Evolutionary conservation across 2,888 invertebrate species (phyloP).

Genomic region (Synanthedon tipuliformis): DNA sequence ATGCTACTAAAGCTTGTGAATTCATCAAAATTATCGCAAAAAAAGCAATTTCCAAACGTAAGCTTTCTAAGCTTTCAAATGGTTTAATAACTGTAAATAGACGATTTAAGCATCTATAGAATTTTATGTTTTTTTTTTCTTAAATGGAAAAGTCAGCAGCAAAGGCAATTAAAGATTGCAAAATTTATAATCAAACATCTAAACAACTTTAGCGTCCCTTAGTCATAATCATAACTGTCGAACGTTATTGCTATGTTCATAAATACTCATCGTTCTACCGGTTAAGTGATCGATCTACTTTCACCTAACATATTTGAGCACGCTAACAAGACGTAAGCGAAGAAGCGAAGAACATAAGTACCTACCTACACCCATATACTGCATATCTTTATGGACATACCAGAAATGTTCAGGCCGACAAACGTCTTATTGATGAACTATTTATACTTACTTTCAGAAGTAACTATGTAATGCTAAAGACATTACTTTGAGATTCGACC

Average conservation of each 20-base stretch:
- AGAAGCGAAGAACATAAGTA: not conserved
- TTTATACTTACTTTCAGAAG: too few relatives aligned
- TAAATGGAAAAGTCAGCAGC: too few relatives aligned
- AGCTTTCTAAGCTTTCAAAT: too few relatives aligned
- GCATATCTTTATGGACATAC: not conserved
- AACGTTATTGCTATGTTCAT: constrained; percentile 7
- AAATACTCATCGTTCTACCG: constrained; percentile 9
- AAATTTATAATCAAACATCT: not conserved
- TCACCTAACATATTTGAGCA: constrained; percentile 1
- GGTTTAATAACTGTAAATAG: too few relatives aligned
- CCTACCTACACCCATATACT: not conserved
- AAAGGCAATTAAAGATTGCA: not conserved
- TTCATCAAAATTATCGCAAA: too few relatives aligned
- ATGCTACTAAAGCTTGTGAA: too few relatives aligned
- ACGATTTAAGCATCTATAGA: too few relatives aligned
- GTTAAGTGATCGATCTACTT: constrained; percentile 5
- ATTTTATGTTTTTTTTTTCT: too few relatives aligned
- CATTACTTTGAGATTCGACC: too few relatives aligned
- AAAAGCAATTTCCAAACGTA: too few relatives aligned
- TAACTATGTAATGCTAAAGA: too few relatives aligned
- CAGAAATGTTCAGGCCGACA: not conserved
- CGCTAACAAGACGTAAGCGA: not conserved
- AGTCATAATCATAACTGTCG: constrained; percentile 5
- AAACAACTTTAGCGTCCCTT: not conserved
- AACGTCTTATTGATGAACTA: not conserved